Evolutionary conservation across 2,888 invertebrate species (phyloP).

Genomic region (Sussaba pulchella): DNA sequence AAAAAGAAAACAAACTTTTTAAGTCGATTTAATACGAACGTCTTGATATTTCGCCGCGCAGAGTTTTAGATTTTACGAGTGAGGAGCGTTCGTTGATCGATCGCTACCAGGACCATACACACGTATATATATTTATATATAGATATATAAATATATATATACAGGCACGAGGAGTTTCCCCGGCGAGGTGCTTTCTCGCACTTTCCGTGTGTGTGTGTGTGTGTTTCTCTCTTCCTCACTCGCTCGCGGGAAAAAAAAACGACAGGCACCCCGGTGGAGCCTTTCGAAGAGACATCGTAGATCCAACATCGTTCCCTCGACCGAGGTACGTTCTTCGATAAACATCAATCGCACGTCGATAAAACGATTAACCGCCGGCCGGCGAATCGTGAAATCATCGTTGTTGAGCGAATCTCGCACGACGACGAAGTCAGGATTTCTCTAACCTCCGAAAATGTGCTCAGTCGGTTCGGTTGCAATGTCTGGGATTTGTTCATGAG

Average conservation of each 20-base stretch:
- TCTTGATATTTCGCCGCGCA: too few relatives aligned
- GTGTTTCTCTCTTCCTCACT: not conserved
- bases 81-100: constrained; percentile 9
- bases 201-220: too few relatives aligned
- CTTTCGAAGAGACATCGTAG: not conserved
- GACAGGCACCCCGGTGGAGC: not conserved
- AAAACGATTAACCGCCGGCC: constrained; percentile 28
- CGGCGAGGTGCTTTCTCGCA: not conserved
- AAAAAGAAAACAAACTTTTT: constrained; percentile 23
- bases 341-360: not conserved
- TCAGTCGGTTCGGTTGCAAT: not conserved
- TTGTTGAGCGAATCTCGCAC: not conserved
- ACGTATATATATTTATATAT: not conserved
- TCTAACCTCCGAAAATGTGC: not conserved
- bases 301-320: not conserved
- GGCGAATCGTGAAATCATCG: constrained; percentile 10
- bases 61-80: not conserved
- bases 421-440: constrained; percentile 1
- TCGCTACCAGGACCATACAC: not conserved
- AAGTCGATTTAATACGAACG: too few relatives aligned
- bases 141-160: constrained; percentile 1
- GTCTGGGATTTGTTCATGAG: too few relatives aligned
- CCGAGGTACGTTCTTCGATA: constrained; percentile 18
- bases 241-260: constrained; percentile 4
- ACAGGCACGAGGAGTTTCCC: not conserved